These are phyloP conservation scores for Lasiurus cinereus DNA, from an alignment of 2,113 vertebrate species.

Conservation along the genomic window DNA sequence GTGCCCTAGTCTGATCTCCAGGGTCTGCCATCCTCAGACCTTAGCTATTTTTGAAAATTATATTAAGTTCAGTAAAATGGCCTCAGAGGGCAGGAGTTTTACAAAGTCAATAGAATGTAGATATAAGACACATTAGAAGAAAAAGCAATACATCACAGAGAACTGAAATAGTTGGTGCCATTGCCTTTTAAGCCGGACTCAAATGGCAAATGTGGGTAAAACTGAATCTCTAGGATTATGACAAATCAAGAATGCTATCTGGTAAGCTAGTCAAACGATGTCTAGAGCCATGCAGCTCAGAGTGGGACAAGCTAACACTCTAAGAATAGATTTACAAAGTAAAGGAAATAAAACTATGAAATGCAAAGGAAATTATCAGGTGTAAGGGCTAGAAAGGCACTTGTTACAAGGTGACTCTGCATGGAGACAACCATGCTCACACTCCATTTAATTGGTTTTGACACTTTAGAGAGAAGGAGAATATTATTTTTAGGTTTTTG, in stretches of 20 bases:
- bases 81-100: not conserved
- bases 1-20: not conserved
- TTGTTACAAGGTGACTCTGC: not conserved
- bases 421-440: not conserved
- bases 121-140: constrained; percentile 42
- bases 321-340: constrained; percentile 47
- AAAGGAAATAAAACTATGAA: constrained; percentile 28
- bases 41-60: constrained; percentile 39
- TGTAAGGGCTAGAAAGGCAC: not conserved
- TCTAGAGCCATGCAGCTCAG: not conserved
- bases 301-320: not conserved
- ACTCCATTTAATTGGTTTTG: not conserved
- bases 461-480: not conserved
- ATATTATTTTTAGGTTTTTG: not conserved
- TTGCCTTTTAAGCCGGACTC: constrained; percentile 41
- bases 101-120: constrained; percentile 49
- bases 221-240: not conserved
- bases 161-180: constrained; percentile 28
- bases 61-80: constrained; percentile 29
- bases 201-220: not conserved
- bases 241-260: constrained; percentile 36
- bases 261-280: not conserved
- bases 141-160: constrained; percentile 49
- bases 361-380: not conserved
- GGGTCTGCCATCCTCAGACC: not conserved